Conservation (phyloP, 2,888 invertebrate genomes). For the Monopis laevigella region DNA sequence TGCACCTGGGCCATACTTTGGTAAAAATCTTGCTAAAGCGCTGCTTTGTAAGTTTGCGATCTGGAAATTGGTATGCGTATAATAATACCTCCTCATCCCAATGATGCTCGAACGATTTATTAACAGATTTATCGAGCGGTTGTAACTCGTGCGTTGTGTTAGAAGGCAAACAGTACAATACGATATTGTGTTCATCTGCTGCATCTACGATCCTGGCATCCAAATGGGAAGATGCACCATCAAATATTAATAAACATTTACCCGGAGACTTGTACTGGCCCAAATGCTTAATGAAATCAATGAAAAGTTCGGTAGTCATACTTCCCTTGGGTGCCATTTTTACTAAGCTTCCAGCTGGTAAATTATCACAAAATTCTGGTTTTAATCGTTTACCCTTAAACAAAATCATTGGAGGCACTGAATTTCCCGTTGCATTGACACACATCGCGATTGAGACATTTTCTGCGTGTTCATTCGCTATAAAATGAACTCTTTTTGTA, state of each 20-base stretch:
- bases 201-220: slow-evolving; percentile 3
- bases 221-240: slow-evolving; percentile 17
- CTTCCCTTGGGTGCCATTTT: slow-evolving; percentile 22
- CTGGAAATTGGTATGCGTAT: slow-evolving; percentile 9
- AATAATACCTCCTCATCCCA: slow-evolving; percentile 19
- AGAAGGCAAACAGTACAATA: slow-evolving; percentile 15
- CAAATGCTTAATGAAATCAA: slow-evolving; percentile 20
- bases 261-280: slow-evolving; percentile 18
- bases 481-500: slow-evolving; percentile 19
- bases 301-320: slow-evolving; percentile 19
- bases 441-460: slow-evolving; percentile 22
- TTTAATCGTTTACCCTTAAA: slow-evolving; percentile 17
- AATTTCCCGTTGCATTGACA: slow-evolving; percentile 17
- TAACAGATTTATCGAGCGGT: slow-evolving; percentile 18
- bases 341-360: slow-evolving; percentile 19
- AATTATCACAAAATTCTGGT: slow-evolving; percentile 17
- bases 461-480: slow-evolving; percentile 21
- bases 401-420: slow-evolving; percentile 21
- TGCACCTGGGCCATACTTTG: no score
- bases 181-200: slow-evolving; percentile 8
- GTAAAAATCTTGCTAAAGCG: no score
- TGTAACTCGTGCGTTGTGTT: slow-evolving; percentile 18
- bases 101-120: slow-evolving; percentile 18
- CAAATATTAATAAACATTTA: slow-evolving; percentile 22
- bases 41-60: no score